phyloP scores from a whole-genome alignment of 2,888 invertebrate genomes.

The Hoplodrina blanda region DNA sequence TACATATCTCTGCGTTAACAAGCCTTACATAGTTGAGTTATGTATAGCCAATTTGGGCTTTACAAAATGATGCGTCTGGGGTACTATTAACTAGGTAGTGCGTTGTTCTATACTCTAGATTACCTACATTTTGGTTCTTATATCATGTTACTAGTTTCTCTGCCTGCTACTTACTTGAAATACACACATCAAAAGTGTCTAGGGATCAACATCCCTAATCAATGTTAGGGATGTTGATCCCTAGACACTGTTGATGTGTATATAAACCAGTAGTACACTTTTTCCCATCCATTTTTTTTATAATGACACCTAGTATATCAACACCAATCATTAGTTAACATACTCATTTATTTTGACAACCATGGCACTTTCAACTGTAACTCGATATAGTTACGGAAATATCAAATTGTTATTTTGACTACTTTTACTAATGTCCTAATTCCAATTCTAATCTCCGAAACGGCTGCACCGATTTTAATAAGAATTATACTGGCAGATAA shows the following conservation, averaged over 20 bases:
- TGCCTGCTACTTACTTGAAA: background rate
- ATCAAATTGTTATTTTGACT: slow-evolving; percentile 21
- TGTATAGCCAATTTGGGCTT: slow-evolving; percentile 40
- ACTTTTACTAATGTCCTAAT: slow-evolving; percentile 12
- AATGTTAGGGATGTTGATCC: no score
- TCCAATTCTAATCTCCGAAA: no score
- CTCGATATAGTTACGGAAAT: slow-evolving; percentile 26
- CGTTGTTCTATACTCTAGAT: background rate
- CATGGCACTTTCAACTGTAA: slow-evolving; percentile 33
- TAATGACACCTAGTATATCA: background rate
- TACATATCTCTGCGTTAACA: slow-evolving; percentile 63
- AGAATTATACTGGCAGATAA: no score
- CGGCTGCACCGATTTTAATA: no score
- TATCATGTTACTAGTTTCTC: no score
- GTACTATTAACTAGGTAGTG: background rate
- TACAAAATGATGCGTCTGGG: slow-evolving; percentile 19
- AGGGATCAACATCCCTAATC: no score
- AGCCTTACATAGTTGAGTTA: slow-evolving; percentile 43
- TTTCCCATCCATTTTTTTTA: background rate
- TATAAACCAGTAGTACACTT: background rate
- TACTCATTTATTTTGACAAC: slow-evolving; percentile 44
- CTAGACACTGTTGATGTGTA: no score
- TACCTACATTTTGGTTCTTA: background rate
- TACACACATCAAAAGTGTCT: no score
- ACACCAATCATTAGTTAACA: slow-evolving; percentile 18